Percentiles rank a stretch among this genome's conserved stretches.
phyloP scores from a whole-genome alignment of 2,797 vertebrate genomes.

The Toxotes lorentzi region DNA sequence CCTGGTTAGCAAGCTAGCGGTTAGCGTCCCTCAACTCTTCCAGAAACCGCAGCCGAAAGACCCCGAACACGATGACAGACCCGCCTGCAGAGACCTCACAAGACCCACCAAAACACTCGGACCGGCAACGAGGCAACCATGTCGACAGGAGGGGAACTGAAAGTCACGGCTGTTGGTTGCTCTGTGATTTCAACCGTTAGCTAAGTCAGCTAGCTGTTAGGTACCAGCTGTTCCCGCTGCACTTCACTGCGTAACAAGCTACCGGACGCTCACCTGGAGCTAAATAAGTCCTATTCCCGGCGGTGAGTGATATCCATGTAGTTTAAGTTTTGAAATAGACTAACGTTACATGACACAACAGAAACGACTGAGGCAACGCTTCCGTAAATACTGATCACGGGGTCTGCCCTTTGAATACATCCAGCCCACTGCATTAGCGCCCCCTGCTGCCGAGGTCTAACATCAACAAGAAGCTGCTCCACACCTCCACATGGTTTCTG shows the following conservation, averaged over 20 bases:
- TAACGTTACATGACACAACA: not conserved
- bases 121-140: too few species aligned
- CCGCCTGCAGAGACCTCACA: not conserved
- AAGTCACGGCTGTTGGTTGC: not conserved
- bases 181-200: not conserved
- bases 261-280: accelerated
- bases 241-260: not conserved
- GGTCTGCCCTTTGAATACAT: accelerated
- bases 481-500: too few species aligned
- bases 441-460: conserved; percentile 33
- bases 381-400: conserved; percentile 75
- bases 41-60: not conserved
- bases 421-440: not conserved
- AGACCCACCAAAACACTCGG: not conserved
- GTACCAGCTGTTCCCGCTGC: not conserved
- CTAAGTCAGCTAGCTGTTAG: not conserved
- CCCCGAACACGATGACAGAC: accelerated
- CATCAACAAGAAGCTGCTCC: too few species aligned
- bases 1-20: not conserved
- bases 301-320: accelerated
- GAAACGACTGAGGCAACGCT: conserved; percentile 36
- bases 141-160: not conserved
- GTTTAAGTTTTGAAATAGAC: accelerated
- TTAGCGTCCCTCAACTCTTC: not conserved
- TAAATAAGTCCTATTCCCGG: accelerated